Percentiles rank a stretch among this genome's conserved stretches.
These are phyloP conservation scores for Indri indri DNA, from an alignment of 2,113 vertebrate species.

Conservation along the genomic window DNA sequence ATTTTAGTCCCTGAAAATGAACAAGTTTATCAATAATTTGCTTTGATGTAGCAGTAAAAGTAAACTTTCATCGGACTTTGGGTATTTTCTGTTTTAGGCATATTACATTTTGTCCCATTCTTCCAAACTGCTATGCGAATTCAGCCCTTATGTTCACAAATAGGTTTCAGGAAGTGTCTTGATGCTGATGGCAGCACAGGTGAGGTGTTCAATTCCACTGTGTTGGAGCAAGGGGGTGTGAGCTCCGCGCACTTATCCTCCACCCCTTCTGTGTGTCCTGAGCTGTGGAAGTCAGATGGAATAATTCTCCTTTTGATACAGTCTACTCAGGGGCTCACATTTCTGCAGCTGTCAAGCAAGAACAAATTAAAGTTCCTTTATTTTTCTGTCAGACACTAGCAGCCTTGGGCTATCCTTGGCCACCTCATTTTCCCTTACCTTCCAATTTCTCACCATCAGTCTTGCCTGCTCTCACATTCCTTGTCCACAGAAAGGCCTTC, in stretches of 20 bases:
- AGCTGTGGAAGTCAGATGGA: neutral
- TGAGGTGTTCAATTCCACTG: neutral
- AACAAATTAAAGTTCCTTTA: conserved; percentile 51
- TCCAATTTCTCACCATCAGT: conserved; percentile 38
- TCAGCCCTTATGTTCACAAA: neutral
- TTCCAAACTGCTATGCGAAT: neutral
- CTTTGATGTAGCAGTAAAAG: conserved; percentile 17
- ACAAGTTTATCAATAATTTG: neutral
- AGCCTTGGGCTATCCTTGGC: conserved; percentile 50
- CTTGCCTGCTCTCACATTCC: conserved; percentile 34
- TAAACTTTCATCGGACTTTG: neutral
- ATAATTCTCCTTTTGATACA: neutral
- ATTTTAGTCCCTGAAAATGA: neutral
- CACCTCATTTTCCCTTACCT: conserved; percentile 15
- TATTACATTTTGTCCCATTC: neutral
- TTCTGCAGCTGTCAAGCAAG: conserved; percentile 24
- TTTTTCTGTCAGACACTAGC: conserved; percentile 35
- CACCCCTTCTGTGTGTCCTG: neutral
- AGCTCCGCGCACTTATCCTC: neutral
- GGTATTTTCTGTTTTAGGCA: neutral
- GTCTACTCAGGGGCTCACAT: neutral
- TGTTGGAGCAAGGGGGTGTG: neutral
- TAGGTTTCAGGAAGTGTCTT: neutral
- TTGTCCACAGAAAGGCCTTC: conserved; percentile 4
- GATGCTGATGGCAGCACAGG: neutral